These are phyloP conservation scores for Patella ulyssiponensis DNA, from an alignment of 2,888 invertebrate genomes.

Conservation along the genomic window DNA sequence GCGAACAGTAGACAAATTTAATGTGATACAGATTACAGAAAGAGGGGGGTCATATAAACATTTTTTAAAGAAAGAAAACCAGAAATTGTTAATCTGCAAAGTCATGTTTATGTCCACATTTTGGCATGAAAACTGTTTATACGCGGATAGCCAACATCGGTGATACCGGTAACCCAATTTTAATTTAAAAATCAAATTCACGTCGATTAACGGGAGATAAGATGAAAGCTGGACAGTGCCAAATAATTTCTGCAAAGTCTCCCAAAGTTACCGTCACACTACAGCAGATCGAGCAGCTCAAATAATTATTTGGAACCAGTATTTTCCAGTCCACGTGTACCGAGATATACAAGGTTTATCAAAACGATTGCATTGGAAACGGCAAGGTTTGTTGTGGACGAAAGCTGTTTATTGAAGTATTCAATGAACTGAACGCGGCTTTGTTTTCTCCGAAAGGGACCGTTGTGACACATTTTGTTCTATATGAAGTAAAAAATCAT, in stretches of 20 bases:
- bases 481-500: too few relatives aligned
- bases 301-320: slow-evolving; percentile 12
- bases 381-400: background rate
- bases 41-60: too few relatives aligned
- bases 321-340: too few relatives aligned
- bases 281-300: background rate
- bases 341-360: too few relatives aligned
- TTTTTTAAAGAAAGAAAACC: too few relatives aligned
- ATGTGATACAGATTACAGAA: too few relatives aligned
- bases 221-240: background rate
- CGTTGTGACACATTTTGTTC: too few relatives aligned
- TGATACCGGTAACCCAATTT: slow-evolving; percentile 5
- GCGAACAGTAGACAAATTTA: too few relatives aligned
- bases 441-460: too few relatives aligned
- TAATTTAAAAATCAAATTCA: background rate
- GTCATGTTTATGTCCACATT: too few relatives aligned
- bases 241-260: background rate
- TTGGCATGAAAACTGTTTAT: background rate
- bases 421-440: too few relatives aligned
- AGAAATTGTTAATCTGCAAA: slow-evolving; percentile 10
- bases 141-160: too few relatives aligned
- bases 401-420: slow-evolving; percentile 2
- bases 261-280: slow-evolving; percentile 18
- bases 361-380: background rate
- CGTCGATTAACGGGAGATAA: background rate